These are phyloP conservation scores for Thyatira batis DNA, from an alignment of 2,888 invertebrate genomes.

Conservation along the genomic window DNA sequence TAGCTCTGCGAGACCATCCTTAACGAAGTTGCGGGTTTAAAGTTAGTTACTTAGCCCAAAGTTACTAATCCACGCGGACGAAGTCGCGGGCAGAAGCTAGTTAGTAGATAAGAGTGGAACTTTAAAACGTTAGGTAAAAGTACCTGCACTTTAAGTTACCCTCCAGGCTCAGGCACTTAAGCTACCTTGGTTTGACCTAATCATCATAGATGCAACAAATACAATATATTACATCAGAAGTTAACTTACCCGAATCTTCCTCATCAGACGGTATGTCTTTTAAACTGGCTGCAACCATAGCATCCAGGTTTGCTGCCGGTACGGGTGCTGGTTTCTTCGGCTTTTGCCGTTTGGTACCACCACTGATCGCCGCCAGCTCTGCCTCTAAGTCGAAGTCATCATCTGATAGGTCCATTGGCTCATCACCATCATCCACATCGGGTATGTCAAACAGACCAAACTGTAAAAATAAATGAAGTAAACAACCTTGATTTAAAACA, in stretches of 20 bases:
- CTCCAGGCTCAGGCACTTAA: too few species aligned
- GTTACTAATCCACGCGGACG: too few species aligned
- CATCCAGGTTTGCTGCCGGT: conserved; percentile 85
- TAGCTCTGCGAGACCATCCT: too few species aligned
- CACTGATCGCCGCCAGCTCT: conserved; percentile 88
- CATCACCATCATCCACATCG: conserved; percentile 78
- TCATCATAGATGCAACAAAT: conserved; percentile 9
- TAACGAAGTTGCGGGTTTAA: too few species aligned
- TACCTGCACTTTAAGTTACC: too few species aligned
- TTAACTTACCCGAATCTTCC: conserved; percentile 83
- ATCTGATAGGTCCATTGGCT: conserved; percentile 76
- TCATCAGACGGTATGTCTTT: conserved; percentile 90
- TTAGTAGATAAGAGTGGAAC: too few species aligned
- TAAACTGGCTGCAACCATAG: conserved; percentile 90
- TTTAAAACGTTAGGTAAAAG: too few species aligned
- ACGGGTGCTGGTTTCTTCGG: conserved; percentile 63
- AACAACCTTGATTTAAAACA: neutral
- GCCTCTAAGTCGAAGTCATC: conserved; percentile 93
- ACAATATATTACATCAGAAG: too few species aligned
- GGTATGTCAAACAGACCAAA: conserved; percentile 90
- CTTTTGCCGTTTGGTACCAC: conserved; percentile 53
- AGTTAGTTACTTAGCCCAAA: too few species aligned
- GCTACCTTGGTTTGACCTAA: too few species aligned
- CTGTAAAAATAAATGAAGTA: conserved; percentile 63
- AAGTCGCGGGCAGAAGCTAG: too few species aligned